Evolutionary conservation across 2,797 vertebrate genomes (phyloP).

Genomic region (Semaprochilodus insignis): DNA sequence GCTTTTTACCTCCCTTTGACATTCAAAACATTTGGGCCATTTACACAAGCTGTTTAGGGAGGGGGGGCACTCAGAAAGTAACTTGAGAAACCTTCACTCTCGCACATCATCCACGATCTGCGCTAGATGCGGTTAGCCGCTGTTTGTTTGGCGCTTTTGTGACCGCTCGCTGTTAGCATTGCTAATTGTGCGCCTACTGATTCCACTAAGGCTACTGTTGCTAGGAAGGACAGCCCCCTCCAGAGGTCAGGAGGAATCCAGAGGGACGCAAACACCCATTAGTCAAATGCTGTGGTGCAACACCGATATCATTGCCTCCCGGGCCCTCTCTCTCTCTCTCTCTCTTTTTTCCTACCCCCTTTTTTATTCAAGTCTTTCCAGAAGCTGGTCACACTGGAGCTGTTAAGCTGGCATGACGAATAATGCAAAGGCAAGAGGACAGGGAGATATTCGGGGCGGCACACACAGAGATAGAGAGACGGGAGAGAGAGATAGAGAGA

Average conservation of each 20-base stretch:
- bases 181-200: slow-evolving; percentile 56
- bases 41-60: slow-evolving; percentile 41
- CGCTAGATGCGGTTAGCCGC: slow-evolving; percentile 29
- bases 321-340: slow-evolving; percentile 34
- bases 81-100: slow-evolving; percentile 77
- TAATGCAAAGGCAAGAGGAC: slow-evolving; percentile 60
- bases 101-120: slow-evolving; percentile 72
- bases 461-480: slow-evolving; percentile 45
- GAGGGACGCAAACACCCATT: slow-evolving; percentile 62
- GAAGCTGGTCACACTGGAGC: slow-evolving; percentile 61
- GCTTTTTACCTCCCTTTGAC: slow-evolving; percentile 77
- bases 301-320: slow-evolving; percentile 58
- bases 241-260: slow-evolving; percentile 60
- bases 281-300: slow-evolving; percentile 61
- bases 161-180: slow-evolving; percentile 61
- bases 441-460: slow-evolving; percentile 51
- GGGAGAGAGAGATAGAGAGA: slow-evolving; percentile 25
- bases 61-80: slow-evolving; percentile 67
- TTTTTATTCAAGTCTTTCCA: slow-evolving; percentile 57
- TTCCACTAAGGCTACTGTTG: slow-evolving; percentile 50
- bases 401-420: slow-evolving; percentile 74
- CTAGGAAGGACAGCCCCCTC: slow-evolving; percentile 59
- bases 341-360: background rate
- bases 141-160: slow-evolving; percentile 45
- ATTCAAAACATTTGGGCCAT: slow-evolving; percentile 77